A percentile compares a stretch with the other conserved stretches of the same genome.
Evolutionary conservation across 2,113 vertebrate species (phyloP).

Genomic region (Nanorana parkeri): DNA sequence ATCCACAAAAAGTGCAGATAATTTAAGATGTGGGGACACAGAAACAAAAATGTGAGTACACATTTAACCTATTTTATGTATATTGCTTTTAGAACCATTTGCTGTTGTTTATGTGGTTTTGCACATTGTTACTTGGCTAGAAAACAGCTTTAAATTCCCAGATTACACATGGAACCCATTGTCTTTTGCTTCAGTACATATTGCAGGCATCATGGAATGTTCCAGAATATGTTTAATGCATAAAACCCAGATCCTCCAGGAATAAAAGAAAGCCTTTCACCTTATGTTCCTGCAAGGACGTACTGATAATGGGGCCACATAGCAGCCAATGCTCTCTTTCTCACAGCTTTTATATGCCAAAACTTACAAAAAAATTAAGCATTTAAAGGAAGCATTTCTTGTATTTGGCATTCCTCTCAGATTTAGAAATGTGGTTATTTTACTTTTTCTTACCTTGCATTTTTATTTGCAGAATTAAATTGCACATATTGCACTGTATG

Average conservation of each 20-base stretch:
- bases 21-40: too few species aligned
- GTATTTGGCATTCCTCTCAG: too few species aligned
- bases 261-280: background rate
- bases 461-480: too few species aligned
- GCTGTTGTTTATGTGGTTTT: too few species aligned
- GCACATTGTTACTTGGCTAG: background rate
- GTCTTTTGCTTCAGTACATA: constrained; percentile 1
- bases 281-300: background rate
- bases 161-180: constrained; percentile 29
- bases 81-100: background rate
- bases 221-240: constrained; percentile 22
- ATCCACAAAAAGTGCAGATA: too few species aligned
- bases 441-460: too few species aligned
- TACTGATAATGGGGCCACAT: background rate
- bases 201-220: constrained; percentile 14
- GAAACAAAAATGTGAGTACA: too few species aligned
- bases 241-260: constrained; percentile 8
- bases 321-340: constrained; percentile 16
- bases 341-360: background rate
- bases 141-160: background rate
- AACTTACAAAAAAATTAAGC: background rate
- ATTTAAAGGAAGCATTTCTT: background rate
- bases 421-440: too few species aligned
- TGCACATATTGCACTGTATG: too few species aligned
- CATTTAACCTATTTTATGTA: background rate